Evolutionary conservation across 2,888 invertebrate species (phyloP).

Genomic region (Lasioglossum figueresi): DNA sequence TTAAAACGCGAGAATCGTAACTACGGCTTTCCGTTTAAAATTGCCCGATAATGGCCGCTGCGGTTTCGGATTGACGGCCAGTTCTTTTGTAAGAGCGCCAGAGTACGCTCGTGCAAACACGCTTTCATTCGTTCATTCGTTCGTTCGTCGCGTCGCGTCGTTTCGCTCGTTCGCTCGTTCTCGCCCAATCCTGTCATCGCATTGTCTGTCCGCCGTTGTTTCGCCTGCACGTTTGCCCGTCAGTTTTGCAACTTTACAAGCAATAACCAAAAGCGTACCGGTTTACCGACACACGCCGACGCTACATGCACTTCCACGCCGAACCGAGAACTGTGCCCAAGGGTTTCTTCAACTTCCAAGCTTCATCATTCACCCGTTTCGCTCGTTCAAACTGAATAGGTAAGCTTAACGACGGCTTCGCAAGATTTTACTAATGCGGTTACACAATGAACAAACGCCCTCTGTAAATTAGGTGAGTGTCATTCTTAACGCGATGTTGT

Average conservation of each 20-base stretch:
- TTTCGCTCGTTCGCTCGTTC: constrained; percentile 58
- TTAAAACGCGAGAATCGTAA: constrained; percentile 59
- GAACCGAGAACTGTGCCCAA: constrained; percentile 48
- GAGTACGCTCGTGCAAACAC: constrained; percentile 62
- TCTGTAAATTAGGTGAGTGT: background rate
- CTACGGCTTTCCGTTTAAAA: constrained; percentile 66
- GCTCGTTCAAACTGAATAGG: constrained; percentile 30
- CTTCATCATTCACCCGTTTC: constrained; percentile 39
- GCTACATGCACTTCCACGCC: constrained; percentile 45
- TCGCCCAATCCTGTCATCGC: constrained; percentile 66
- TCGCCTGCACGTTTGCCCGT: constrained; percentile 52
- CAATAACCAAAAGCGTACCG: constrained; percentile 68
- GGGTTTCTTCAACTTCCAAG: constrained; percentile 29
- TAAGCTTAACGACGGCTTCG: background rate
- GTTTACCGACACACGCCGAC: constrained; percentile 56
- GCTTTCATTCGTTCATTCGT: constrained; percentile 62
- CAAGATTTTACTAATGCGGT: background rate
- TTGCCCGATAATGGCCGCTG: constrained; percentile 65
- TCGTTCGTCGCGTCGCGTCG: constrained; percentile 48
- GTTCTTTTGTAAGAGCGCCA: constrained; percentile 59
- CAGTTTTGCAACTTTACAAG: constrained; percentile 67
- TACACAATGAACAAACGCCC: background rate
- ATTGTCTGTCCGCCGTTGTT: constrained; percentile 50
- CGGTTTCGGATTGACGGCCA: constrained; percentile 66
- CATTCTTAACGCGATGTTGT: background rate